Percentiles rank a stretch among this genome's conserved stretches.
Conservation (phyloP, 2,888 invertebrate species). For the Anorthoa munda region DNA sequence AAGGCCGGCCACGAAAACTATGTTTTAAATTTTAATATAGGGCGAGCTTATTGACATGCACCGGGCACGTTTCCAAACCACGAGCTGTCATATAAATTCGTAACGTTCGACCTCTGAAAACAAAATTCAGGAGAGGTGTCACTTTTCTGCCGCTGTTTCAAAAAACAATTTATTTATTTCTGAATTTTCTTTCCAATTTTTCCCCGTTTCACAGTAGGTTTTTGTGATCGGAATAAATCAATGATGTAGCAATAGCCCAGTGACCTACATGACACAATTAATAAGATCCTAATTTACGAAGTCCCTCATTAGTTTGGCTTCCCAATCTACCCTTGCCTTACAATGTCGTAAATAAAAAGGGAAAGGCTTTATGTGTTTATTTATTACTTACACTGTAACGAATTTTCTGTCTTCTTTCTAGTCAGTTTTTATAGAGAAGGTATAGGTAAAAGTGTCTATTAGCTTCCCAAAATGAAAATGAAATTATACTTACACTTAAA, state of each 20-base stretch:
- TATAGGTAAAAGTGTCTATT: neutral
- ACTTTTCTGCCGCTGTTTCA: too few species aligned
- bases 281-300: conserved; percentile 49
- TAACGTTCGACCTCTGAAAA: conserved; percentile 22
- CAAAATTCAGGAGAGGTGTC: conserved; percentile 33
- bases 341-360: conserved; percentile 56
- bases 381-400: conserved; percentile 46
- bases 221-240: conserved; percentile 13
- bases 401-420: conserved; percentile 25
- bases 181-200: neutral
- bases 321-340: conserved; percentile 38
- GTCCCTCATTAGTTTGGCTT: conserved; percentile 48
- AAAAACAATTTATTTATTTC: neutral
- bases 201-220: neutral
- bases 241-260: neutral
- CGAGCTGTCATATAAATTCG: conserved; percentile 33
- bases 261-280: conserved; percentile 33
- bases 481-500: too few species aligned
- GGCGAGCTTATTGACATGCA: conserved; percentile 46
- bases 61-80: conserved; percentile 17
- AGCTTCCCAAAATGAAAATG: neutral
- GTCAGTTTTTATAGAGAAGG: neutral
- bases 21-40: conserved; percentile 42
- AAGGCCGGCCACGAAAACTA: neutral
- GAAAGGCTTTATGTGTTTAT: conserved; percentile 37